Conservation (phyloP, 2,113 vertebrate genomes). For the Fulica atra region DNA sequence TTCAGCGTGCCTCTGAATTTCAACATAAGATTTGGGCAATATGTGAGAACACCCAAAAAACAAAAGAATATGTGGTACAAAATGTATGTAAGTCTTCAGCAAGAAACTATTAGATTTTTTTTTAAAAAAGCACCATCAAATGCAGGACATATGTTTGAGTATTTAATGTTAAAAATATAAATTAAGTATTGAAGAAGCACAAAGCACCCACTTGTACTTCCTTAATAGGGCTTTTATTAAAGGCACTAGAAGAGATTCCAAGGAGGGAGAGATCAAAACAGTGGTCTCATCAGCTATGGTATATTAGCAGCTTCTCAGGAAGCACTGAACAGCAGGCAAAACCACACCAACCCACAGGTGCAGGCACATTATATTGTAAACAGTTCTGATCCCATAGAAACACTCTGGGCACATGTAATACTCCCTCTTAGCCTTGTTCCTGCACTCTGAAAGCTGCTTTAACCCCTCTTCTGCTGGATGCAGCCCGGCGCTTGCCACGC, state of each 20-base stretch:
- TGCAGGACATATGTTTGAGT: not conserved
- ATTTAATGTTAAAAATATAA: conserved; percentile 45
- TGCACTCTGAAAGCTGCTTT: not conserved
- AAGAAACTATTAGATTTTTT: not conserved
- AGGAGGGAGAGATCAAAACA: conserved; percentile 25
- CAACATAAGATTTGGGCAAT: not conserved
- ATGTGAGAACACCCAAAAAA: not conserved
- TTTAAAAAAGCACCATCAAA: not conserved
- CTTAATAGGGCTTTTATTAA: conserved; percentile 34
- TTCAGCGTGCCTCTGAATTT: not conserved
- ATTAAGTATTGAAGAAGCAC: conserved; percentile 10
- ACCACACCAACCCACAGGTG: conserved; percentile 13
- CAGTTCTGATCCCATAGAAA: not conserved
- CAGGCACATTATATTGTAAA: not conserved
- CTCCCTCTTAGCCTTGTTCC: not conserved
- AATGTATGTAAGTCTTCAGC: not conserved
- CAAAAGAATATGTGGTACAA: not conserved
- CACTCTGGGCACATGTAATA: not conserved
- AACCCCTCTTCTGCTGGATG: not conserved
- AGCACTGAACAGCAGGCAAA: conserved; percentile 4
- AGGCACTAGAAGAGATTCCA: conserved; percentile 10
- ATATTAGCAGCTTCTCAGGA: not conserved
- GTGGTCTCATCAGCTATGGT: not conserved
- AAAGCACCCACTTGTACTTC: conserved; percentile 24
- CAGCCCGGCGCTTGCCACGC: accelerated